phyloP scores from a whole-genome alignment of 2,888 invertebrate species.

The Diadegma fenestrale region DNA sequence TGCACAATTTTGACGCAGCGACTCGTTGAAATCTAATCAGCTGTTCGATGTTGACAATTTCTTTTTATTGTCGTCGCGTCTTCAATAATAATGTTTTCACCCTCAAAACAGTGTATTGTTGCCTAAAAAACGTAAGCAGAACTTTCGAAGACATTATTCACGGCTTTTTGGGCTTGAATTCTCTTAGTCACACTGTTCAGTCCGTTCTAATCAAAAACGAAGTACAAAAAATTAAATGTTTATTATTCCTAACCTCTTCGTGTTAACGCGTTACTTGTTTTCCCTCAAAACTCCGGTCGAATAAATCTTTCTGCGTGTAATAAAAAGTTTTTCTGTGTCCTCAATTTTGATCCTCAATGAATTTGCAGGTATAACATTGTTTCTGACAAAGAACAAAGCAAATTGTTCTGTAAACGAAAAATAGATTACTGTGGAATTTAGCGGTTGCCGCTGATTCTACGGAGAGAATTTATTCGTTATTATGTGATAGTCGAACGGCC shows the following conservation, averaged over 20 bases:
- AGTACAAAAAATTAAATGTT: background rate
- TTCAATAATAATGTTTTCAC: background rate
- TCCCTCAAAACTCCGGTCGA: background rate
- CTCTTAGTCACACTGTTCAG: background rate
- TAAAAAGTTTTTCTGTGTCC: background rate
- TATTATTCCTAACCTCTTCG: background rate
- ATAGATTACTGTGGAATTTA: conserved; percentile 3
- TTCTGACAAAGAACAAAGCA: conserved; percentile 1
- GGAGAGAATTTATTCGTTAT: background rate
- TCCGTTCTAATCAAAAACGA: background rate
- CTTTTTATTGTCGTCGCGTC: background rate
- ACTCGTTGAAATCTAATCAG: conserved; percentile 38
- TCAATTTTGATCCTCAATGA: background rate
- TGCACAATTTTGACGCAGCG: background rate
- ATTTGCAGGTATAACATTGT: background rate
- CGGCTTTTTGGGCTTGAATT: background rate
- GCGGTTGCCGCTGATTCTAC: background rate
- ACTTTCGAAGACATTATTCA: background rate
- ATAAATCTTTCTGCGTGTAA: background rate
- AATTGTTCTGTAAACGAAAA: background rate
- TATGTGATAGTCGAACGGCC: conserved; percentile 10
- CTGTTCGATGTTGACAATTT: conserved; percentile 42
- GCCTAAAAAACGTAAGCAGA: background rate
- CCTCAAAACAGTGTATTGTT: background rate
- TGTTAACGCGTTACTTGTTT: background rate